These are phyloP conservation scores for Illadopsis cleaveri DNA, from an alignment of 2,113 vertebrate genomes.

Conservation along the genomic window DNA sequence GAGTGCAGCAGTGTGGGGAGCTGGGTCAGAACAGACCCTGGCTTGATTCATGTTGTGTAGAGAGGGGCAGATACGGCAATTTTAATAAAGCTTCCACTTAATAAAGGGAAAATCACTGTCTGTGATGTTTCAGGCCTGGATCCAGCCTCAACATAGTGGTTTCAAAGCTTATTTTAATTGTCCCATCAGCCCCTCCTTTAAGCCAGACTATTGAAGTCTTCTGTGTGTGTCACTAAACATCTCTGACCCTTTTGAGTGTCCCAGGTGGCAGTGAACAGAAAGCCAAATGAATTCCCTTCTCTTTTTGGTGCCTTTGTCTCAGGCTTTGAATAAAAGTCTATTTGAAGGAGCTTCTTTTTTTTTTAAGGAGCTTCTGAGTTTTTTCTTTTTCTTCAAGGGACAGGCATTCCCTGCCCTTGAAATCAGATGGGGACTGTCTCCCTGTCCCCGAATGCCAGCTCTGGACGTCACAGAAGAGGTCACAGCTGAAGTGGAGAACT, in stretches of 20 bases:
- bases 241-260: not conserved
- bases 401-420: not conserved
- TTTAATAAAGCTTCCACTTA: not conserved
- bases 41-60: not conserved
- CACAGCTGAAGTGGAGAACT: not conserved
- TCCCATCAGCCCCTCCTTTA: not conserved
- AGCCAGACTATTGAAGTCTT: not conserved
- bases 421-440: not conserved
- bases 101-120: not conserved
- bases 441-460: not conserved
- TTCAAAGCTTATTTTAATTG: not conserved
- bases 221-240: not conserved
- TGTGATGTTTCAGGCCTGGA: not conserved
- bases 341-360: constrained; percentile 70
- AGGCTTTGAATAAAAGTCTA: constrained; percentile 62
- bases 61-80: not conserved
- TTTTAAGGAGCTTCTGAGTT: constrained; percentile 67
- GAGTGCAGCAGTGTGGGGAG: not conserved
- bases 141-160: not conserved
- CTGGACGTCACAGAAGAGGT: not conserved
- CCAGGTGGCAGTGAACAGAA: constrained; percentile 9
- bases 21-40: not conserved
- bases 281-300: constrained; percentile 45
- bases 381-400: not conserved
- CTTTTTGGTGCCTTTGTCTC: constrained; percentile 65